Evolutionary conservation across 1,140 invertebrate genomes (phyloP), one percentile per base, ranked within the genome.

Genomic region (Piezodorus guildinii): DNA sequence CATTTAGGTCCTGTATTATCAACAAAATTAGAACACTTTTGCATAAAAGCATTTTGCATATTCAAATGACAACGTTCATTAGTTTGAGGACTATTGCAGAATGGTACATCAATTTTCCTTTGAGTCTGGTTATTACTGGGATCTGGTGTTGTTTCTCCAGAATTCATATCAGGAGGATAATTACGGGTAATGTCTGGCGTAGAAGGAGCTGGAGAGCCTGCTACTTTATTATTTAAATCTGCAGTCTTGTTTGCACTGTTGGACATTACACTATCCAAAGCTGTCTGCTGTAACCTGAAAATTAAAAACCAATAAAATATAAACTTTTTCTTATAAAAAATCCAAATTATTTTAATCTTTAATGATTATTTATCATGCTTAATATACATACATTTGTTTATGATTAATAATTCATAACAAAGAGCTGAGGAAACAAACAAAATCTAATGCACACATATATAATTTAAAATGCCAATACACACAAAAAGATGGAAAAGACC

Each of bases 21-120:
- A 15, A 64, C 43, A 49, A 60, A 72, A 49, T 70, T 68, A 68
- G 70, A 70, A 39, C 69, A 70, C 43, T 72, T 71, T 64, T 69
- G 71, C 43, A 72, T 68, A 39, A 69, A 68, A 51, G 65, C 66
- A 59, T 27, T 60, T 23, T 66, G 62, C 39, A 65, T 66, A 62
- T 52, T 63, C 44, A 62, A 49, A 23, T 63, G 49, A 51, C 65
- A 63, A 21, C 65, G 56, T 44, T 66, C 65, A 45, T 45, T 60
- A 43, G 44, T 39, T 64, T 66, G 65, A 25, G 65, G 65, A 51
- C 65, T 66, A 46, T 64, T 66, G 43, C 65, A 66, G 46, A 66
- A 66, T 21, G 62, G 27, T 43, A 62, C 19, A 59, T 66, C 65
- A 27, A 66, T 30, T 46, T 66, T 66, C 27, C 65, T 49, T 46